These are phyloP conservation scores for Cardiocondyla obscurior DNA, from an alignment of 1,140 invertebrate species.

Conservation along the genomic window DNA sequence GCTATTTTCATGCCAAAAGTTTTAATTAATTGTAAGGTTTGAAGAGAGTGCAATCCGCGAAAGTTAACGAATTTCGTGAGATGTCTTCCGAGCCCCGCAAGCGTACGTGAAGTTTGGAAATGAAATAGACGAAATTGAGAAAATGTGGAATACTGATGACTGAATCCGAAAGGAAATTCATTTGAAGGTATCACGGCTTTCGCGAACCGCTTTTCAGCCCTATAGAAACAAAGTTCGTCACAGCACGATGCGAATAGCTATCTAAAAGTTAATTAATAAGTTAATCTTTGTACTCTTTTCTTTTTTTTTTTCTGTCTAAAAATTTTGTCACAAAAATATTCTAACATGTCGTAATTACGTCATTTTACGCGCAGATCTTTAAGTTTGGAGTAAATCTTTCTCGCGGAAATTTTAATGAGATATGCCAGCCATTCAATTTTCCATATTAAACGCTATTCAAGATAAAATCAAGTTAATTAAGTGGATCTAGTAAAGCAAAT, in stretches of 20 bases:
- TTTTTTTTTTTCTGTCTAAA: no score
- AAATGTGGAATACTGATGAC: slow-evolving; percentile 1
- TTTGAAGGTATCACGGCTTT: background rate
- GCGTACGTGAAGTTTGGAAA: background rate
- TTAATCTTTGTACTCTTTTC: background rate
- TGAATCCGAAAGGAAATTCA: slow-evolving; percentile 28
- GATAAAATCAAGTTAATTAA: slow-evolving; percentile 8
- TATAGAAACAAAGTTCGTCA: background rate
- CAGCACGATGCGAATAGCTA: background rate
- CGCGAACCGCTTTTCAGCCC: background rate
- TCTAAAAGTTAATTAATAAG: background rate
- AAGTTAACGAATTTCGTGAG: slow-evolving; percentile 23
- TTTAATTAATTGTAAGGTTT: slow-evolving; percentile 45
- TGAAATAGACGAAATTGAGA: background rate
- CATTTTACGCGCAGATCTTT: background rate
- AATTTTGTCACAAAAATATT: no score
- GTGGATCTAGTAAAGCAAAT: background rate
- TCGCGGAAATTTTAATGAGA: background rate
- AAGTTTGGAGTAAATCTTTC: background rate
- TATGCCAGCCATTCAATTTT: background rate
- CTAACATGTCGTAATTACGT: background rate
- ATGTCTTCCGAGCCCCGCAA: background rate
- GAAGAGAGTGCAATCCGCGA: background rate
- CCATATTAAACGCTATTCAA: background rate
- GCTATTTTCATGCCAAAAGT: slow-evolving; percentile 8